A percentile compares a stretch with the other conserved stretches of the same genome.
phyloP scores from a whole-genome alignment of 2,797 vertebrate species.

The Danio tinwini region DNA sequence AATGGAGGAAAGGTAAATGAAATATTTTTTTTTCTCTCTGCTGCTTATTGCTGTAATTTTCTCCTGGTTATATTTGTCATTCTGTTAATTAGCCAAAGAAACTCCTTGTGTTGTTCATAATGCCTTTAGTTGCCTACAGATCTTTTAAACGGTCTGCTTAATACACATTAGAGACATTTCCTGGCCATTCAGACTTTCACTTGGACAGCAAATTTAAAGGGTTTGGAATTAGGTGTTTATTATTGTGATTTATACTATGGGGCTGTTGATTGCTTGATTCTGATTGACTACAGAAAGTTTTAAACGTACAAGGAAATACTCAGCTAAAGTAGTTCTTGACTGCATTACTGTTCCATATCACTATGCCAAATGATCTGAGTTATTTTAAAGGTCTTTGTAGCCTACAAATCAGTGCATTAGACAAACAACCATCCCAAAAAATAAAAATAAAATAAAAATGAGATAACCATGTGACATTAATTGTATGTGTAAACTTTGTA shows the following conservation, averaged over 20 bases:
- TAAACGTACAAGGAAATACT: too few relatives aligned
- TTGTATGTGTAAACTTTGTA: too few relatives aligned
- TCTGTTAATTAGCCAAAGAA: constrained; percentile 9
- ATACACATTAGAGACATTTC: constrained; percentile 14
- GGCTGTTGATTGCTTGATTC: too few relatives aligned
- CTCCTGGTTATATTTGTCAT: constrained; percentile 15
- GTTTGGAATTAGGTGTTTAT: background rate
- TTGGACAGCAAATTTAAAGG: constrained; percentile 6
- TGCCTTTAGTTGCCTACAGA: background rate
- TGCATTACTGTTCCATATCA: too few relatives aligned
- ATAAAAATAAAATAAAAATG: too few relatives aligned
- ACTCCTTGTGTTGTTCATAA: background rate
- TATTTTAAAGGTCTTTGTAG: too few relatives aligned
- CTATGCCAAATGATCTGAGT: too few relatives aligned
- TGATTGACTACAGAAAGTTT: too few relatives aligned
- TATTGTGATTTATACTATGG: background rate
- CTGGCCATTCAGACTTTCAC: constrained; percentile 13
- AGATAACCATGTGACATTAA: too few relatives aligned
- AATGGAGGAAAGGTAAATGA: constrained; percentile 19
- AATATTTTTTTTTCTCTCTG: constrained; percentile 26
- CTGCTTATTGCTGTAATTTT: constrained; percentile 10
- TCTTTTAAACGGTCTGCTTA: background rate
- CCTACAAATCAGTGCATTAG: too few relatives aligned
- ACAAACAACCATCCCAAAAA: too few relatives aligned
- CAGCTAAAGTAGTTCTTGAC: too few relatives aligned